Conservation (phyloP, 1,140 invertebrate genomes). For the Hormaphis cornu region DNA sequence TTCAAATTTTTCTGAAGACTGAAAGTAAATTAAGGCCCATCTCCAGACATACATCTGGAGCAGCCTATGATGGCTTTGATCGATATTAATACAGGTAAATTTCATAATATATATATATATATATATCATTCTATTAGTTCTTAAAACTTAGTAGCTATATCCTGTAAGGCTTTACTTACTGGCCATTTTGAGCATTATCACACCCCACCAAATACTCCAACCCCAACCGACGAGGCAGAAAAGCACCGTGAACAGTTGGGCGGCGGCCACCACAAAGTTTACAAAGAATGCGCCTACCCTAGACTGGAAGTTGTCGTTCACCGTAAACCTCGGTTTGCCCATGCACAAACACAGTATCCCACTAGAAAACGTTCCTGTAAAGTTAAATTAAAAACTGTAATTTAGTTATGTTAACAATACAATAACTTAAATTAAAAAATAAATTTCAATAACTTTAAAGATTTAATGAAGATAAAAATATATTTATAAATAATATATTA, state of each 20-base stretch:
- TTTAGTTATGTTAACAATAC: too few relatives aligned
- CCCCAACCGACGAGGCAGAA: conserved; percentile 94
- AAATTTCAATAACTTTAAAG: too few relatives aligned
- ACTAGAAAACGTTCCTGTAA: conserved; percentile 72
- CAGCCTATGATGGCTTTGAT: background rate
- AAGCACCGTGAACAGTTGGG: conserved; percentile 84
- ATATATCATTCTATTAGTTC: background rate
- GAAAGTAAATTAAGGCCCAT: background rate
- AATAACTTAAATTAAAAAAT: too few relatives aligned
- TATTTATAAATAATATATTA: too few relatives aligned
- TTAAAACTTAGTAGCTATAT: too few relatives aligned
- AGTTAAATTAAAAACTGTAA: conserved; percentile 9
- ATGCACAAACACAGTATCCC: conserved; percentile 79
- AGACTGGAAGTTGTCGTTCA: conserved; percentile 57
- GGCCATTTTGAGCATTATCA: conserved; percentile 72
- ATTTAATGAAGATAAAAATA: too few relatives aligned
- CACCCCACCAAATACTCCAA: conserved; percentile 94
- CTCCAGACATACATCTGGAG: background rate
- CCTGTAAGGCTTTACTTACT: conserved; percentile 49
- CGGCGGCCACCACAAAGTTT: conserved; percentile 71
- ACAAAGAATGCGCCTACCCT: conserved; percentile 69
- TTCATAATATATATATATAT: background rate
- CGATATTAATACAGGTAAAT: background rate
- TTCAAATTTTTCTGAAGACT: background rate
- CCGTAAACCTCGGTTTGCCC: conserved; percentile 74